Percentiles rank a stretch among this genome's conserved stretches.
These are phyloP conservation scores for Torymus aiolomorphi DNA, from an alignment of 2,888 invertebrate species.

Conservation along the genomic window DNA sequence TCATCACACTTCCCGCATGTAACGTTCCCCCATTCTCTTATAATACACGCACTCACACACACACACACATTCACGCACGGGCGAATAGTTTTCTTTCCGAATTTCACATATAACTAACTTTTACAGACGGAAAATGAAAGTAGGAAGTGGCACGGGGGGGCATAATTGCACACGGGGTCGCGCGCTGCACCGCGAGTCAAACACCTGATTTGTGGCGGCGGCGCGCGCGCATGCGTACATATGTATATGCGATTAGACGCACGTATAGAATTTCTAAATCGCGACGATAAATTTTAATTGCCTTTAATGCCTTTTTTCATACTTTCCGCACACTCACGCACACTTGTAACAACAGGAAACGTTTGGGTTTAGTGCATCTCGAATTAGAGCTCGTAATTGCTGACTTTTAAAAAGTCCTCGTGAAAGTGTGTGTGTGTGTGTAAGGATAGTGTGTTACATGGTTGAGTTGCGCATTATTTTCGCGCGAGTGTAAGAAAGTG, in stretches of 20 bases:
- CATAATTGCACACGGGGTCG: conserved; percentile 19
- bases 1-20: too few relatives aligned
- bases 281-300: conserved; percentile 19
- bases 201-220: conserved; percentile 19
- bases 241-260: too few relatives aligned
- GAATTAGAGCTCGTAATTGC: conserved; percentile 8
- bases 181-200: background rate
- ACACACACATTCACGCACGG: background rate
- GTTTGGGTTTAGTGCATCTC: too few relatives aligned
- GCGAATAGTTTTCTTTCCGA: background rate
- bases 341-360: too few relatives aligned
- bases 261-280: background rate
- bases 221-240: background rate
- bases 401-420: background rate
- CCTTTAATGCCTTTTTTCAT: background rate
- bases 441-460: too few relatives aligned
- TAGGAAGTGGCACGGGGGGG: conserved; percentile 31
- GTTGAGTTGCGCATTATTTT: too few relatives aligned
- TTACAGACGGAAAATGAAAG: conserved; percentile 41
- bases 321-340: background rate
- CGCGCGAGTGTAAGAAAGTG: too few relatives aligned
- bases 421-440: conserved; percentile 6
- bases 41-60: too few relatives aligned
- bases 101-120: background rate
- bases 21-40: too few relatives aligned